Base-by-base conservation (phyloP, 2,113 vertebrate genomes). In the Agelaius tricolor region DNA sequence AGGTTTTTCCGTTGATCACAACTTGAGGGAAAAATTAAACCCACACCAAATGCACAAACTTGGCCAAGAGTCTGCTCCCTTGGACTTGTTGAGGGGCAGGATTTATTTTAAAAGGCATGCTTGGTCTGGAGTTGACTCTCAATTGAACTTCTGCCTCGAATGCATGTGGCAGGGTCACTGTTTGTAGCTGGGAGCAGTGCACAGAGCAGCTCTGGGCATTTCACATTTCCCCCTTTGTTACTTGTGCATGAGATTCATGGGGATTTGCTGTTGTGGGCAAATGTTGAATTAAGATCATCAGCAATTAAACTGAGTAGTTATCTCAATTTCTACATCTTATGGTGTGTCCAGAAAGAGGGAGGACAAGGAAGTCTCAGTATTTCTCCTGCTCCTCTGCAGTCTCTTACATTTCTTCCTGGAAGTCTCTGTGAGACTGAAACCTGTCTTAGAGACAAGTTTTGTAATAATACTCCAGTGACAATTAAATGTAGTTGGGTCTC, bases 41-140 rank as follows among this genome's bases (percentile, higher is more conserved):
- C 20, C 27, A 10, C 27, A 27, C 6, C 23, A 75, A 49, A 82
- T 55, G 57, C 28, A 79, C 51, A 13, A 2, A 55, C 21, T 14
- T 68, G 23, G 30, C 28, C 7, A 30, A 19, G 39, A 59, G 16
- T 75, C 9, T 83, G 18, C 37, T 9, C 19, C 33, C 24, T 52
- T 65, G 82, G 71, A 8, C 52, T 61, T 30, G 33, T 21, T 2
- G 5, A 83, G 83, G 65, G 69, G 84, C 74, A 95, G 41, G 19
- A 20, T 88, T 28, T 94, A 65, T 95, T 92, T 95, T 90, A 74
- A 79, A 94, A 97, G 75, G 54, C 95, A 9, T 41, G 30, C 35
- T 94, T 89, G 71, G 73, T 24, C 76, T 94, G 78, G 82, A 84
- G 43, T 69, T 97, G 68, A 59, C 49, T 94, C 58, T 96, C 77